These are phyloP conservation scores for Platycercus adscitus DNA, from an alignment of 2,113 vertebrate species.

Conservation along the genomic window DNA sequence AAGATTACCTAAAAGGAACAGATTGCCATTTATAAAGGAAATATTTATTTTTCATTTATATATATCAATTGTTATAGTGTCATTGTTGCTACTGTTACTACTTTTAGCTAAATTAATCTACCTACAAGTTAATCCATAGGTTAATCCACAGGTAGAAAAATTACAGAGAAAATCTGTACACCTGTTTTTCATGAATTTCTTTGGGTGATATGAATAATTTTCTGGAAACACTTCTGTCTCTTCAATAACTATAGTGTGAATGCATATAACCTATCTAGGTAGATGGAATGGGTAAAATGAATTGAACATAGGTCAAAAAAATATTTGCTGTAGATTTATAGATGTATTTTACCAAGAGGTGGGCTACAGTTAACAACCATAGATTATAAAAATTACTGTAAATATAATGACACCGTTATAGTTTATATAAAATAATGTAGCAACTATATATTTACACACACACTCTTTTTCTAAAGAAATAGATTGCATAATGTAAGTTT, in stretches of 20 bases:
- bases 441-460: neutral
- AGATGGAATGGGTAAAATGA: neutral
- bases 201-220: neutral
- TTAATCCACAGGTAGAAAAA: neutral
- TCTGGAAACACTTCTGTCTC: neutral
- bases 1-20: neutral
- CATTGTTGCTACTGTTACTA: neutral
- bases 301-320: neutral
- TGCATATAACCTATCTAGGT: neutral
- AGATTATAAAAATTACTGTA: slow-evolving; percentile 29
- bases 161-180: neutral
- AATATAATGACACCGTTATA: neutral
- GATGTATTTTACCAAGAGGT: neutral
- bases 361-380: neutral
- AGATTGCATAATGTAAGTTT: slow-evolving; percentile 2
- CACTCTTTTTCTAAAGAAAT: neutral
- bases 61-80: neutral
- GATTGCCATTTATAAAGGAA: neutral
- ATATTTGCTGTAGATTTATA: neutral
- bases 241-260: neutral
- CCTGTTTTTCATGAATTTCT: neutral
- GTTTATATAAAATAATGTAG: slow-evolving; percentile 1
- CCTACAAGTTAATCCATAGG: neutral
- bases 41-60: neutral
- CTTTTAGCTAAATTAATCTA: neutral